phyloP scores from a whole-genome alignment of 2,113 vertebrate species.

The Tapirus terrestris region DNA sequence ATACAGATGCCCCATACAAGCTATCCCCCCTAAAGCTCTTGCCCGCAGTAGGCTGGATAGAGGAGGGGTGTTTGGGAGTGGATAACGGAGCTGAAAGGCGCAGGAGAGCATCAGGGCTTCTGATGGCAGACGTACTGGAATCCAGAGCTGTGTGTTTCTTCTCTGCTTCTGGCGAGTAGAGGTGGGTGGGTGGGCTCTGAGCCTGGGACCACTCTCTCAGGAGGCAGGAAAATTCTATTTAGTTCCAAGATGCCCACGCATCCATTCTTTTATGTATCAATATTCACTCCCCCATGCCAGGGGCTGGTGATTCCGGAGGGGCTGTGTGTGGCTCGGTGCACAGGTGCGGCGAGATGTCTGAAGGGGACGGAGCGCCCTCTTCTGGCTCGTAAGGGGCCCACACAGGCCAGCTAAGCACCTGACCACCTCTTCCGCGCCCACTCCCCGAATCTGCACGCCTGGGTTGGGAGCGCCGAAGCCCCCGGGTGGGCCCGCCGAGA shows the following conservation, averaged over 20 bases:
- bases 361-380: constrained; percentile 56
- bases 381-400: neutral
- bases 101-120: neutral
- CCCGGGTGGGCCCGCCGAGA: rapidly evolving
- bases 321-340: rapidly evolving
- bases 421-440: neutral
- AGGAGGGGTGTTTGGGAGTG: neutral
- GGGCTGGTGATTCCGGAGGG: neutral
- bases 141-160: neutral
- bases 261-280: neutral
- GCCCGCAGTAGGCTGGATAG: neutral
- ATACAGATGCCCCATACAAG: no score
- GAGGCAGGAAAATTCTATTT: neutral
- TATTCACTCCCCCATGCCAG: neutral
- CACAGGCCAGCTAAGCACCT: neutral
- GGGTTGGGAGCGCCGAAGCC: neutral
- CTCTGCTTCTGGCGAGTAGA: neutral
- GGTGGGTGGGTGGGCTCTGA: neutral
- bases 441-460: rapidly evolving
- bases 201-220: neutral
- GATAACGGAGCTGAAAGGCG: neutral
- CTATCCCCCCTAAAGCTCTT: neutral
- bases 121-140: neutral
- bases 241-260: neutral
- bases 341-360: neutral